Conservation (phyloP, 2,797 vertebrate species). For the Coracias cyanogaster region DNA sequence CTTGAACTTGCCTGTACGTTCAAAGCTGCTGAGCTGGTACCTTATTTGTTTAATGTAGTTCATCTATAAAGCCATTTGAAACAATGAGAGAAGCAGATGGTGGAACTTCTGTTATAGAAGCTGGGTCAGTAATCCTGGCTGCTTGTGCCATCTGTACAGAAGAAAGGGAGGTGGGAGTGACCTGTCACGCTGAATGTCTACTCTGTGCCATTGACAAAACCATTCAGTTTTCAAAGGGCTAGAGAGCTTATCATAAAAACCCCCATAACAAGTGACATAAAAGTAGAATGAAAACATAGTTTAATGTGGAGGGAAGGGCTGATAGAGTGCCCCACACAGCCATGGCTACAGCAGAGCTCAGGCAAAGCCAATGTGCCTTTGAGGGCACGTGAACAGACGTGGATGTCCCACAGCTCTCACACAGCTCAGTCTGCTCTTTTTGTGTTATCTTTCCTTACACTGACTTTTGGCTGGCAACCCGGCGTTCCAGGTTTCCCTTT, state of each 20-base stretch:
- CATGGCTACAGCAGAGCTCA: rapidly evolving
- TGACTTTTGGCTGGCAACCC: background rate
- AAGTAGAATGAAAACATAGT: background rate
- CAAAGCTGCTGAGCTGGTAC: background rate
- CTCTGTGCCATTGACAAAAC: background rate
- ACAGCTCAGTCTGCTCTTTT: background rate
- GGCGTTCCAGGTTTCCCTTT: background rate
- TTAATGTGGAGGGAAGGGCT: background rate
- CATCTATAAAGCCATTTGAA: background rate
- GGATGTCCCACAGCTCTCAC: background rate
- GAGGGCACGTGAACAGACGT: rapidly evolving
- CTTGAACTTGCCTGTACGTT: background rate
- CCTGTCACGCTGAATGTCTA: rapidly evolving
- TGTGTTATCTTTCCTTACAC: background rate
- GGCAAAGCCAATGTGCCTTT: rapidly evolving
- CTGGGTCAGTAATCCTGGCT: background rate
- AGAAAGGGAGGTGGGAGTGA: background rate
- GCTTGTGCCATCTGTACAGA: background rate
- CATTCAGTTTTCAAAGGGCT: background rate
- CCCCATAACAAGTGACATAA: background rate
- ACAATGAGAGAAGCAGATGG: background rate
- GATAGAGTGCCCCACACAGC: background rate
- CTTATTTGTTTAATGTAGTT: background rate
- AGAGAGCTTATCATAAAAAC: background rate
- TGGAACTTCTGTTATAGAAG: background rate